These are phyloP conservation scores for Procapra przewalskii DNA, from an alignment of 2,113 vertebrate species.

Conservation along the genomic window DNA sequence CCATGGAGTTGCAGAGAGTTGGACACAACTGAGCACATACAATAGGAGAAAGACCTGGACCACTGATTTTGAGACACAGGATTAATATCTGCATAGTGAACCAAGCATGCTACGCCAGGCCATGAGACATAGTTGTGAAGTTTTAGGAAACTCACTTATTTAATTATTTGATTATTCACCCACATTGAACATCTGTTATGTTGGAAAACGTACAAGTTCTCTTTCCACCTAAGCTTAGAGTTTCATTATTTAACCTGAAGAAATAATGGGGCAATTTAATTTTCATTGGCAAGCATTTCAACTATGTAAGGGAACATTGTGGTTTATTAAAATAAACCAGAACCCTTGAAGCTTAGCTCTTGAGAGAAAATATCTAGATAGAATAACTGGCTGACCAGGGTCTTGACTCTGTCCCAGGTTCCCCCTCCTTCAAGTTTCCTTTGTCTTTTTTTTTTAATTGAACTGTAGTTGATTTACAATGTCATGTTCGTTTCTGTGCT, in stretches of 20 bases:
- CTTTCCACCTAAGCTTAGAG: not conserved
- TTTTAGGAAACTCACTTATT: not conserved
- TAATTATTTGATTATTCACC: not conserved
- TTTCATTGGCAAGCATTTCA: not conserved
- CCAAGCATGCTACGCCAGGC: not conserved
- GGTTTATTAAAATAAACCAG: not conserved
- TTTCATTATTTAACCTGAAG: not conserved
- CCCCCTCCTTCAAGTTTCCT: not conserved
- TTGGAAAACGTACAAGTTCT: not conserved
- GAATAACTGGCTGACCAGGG: not conserved
- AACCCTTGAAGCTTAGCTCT: not conserved
- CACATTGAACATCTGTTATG: not conserved
- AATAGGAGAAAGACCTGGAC: not conserved
- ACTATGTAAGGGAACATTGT: not conserved
- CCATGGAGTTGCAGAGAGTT: not conserved
- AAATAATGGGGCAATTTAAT: conserved; percentile 18
- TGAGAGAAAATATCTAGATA: not conserved
- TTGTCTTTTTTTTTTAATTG: not conserved
- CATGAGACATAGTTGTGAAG: not conserved
- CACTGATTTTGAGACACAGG: not conserved
- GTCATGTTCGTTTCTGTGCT: not conserved
- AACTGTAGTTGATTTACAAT: not conserved
- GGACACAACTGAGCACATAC: not conserved
- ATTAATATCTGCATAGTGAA: not conserved
- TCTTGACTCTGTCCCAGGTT: not conserved